Conservation (phyloP, 2,888 invertebrate genomes). For the Hymenopus coronatus region DNA sequence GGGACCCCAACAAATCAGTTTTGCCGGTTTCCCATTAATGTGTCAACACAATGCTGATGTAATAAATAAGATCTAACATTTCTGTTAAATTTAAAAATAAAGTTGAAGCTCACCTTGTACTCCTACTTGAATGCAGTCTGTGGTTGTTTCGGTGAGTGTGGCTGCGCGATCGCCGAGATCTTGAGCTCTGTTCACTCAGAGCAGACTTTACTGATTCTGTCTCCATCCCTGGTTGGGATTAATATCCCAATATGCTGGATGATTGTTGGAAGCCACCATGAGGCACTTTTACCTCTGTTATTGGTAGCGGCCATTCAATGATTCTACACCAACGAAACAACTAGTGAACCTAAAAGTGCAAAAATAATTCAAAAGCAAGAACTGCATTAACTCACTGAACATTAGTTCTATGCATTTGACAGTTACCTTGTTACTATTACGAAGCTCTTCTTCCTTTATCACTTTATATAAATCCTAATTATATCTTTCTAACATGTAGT, state of each 20-base stretch:
- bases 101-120: conserved; percentile 55
- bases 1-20: too few species aligned
- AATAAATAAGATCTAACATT: too few species aligned
- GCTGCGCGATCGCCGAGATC: conserved; percentile 49
- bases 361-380: neutral
- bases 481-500: neutral
- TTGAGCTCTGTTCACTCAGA: conserved; percentile 77
- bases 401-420: neutral
- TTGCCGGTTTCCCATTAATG: too few species aligned
- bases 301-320: conserved; percentile 10
- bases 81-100: too few species aligned
- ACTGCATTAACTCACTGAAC: neutral
- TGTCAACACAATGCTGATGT: too few species aligned
- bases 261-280: conserved; percentile 28
- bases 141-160: conserved; percentile 52
- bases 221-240: conserved; percentile 64
- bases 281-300: conserved; percentile 16
- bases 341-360: neutral
- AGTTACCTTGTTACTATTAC: neutral
- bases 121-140: conserved; percentile 64
- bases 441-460: neutral
- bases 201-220: conserved; percentile 88
- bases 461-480: neutral
- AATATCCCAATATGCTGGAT: conserved; percentile 23
- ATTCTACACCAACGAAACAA: neutral